Evolutionary conservation across 2,797 vertebrate genomes (phyloP), one percentile per base, ranked within the genome.

Genomic region (Arrhamphus sclerolepis): DNA sequence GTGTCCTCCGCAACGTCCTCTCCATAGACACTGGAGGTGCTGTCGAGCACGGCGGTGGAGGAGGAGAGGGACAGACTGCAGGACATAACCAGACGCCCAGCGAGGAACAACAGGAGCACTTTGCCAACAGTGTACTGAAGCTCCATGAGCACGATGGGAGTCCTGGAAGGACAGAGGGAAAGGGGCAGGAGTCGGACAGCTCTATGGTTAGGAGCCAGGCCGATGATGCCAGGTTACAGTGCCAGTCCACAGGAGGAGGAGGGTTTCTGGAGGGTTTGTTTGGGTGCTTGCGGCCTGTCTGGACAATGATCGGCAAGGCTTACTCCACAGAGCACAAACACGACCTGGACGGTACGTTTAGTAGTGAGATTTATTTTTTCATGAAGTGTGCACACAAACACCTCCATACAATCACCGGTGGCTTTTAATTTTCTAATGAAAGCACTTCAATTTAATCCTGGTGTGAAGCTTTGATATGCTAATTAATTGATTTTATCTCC

Each of bases 261-360:
- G 95, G 96, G 4, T 97, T 98, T 84, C 92, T 97, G 68, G 96
- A 97, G 82, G 96, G 96, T 44, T 91, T 98, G 46, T 97, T 98
- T 72, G 96, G 96, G 31, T 98, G 96, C 86, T 91, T 98, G 40
- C 93, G 93, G 52, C 96, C 96, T 2, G 96, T 98, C 66, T 97
- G 96, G 96, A 97, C 94, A 57, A 97, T 98, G 96, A 96, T 98
- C 18, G 96, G 96, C 82, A 97, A 97, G 83, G 96, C 96, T 7
- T 97, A 97, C 82, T 95, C 95, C 46, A 97, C 96, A 0, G 96
- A 98, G 70, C 95, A 97, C 92, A 98, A 98, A 62, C 95, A 96
- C 34, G 92, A 89, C 47, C 91, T 95, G 38, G 95, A 96, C 78
- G 95, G 96, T 97, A 80, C 89, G 81, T 75, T 13, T 11, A 51